Evolutionary conservation across 2,797 vertebrate genomes (phyloP).

Genomic region (Hephaestus fuliginosus): DNA sequence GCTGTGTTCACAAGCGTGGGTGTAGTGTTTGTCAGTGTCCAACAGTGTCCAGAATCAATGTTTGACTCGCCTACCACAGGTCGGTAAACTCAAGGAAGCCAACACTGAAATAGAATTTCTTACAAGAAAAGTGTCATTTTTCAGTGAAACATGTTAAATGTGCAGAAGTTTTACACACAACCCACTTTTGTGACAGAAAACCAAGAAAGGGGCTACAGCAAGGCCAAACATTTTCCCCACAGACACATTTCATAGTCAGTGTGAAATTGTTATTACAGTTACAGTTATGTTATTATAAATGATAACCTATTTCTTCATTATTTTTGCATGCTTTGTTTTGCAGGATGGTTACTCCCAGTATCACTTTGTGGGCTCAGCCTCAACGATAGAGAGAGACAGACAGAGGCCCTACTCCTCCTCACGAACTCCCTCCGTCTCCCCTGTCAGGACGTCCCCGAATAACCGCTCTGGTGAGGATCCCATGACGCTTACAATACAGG

Average conservation of each 20-base stretch:
- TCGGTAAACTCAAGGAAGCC: slow-evolving; percentile 4
- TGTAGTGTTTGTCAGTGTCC: slow-evolving; percentile 16
- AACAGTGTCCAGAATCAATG: slow-evolving; percentile 17
- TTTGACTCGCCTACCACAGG: background rate
- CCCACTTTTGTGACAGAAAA: background rate
- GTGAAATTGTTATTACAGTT: background rate
- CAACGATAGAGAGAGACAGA: slow-evolving; percentile 97
- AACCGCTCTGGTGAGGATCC: slow-evolving; percentile 94
- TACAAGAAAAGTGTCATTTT: background rate
- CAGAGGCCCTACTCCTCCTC: slow-evolving; percentile 98
- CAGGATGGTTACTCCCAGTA: slow-evolving; percentile 99
- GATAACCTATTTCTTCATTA: background rate
- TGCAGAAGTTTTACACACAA: slow-evolving; percentile 1
- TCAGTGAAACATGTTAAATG: background rate
- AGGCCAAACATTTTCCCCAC: background rate
- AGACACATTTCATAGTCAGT: background rate
- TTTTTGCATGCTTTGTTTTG: slow-evolving; percentile 58
- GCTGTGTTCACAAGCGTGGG: slow-evolving; percentile 11
- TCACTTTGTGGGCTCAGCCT: slow-evolving; percentile 98
- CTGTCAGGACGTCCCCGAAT: slow-evolving; percentile 97
- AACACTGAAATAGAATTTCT: background rate
- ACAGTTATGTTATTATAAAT: background rate
- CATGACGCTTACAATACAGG: background rate
- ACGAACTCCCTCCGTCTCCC: slow-evolving; percentile 97
- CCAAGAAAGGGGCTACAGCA: background rate